These are phyloP conservation scores for Alca torda DNA, from an alignment of 2,797 vertebrate species.

Conservation along the genomic window DNA sequence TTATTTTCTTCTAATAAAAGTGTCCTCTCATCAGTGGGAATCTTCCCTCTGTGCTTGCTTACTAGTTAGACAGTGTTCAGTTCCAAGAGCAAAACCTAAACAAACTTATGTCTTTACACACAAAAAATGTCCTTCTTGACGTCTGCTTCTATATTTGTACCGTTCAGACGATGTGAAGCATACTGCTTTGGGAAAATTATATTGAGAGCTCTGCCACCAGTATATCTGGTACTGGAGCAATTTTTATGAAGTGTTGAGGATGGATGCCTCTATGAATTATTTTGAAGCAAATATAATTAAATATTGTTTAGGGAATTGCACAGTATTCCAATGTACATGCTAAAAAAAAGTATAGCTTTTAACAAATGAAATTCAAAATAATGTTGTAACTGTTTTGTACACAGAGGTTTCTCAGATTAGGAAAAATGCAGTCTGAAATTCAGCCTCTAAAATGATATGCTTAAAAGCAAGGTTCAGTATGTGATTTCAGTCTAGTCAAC, in stretches of 20 bases:
- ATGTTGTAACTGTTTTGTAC: not conserved
- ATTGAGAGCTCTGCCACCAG: not conserved
- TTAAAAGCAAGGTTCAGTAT: not conserved
- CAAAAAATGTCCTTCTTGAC: not conserved
- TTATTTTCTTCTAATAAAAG: not conserved
- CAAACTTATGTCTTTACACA: not conserved
- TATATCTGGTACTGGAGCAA: not conserved
- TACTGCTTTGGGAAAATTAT: not conserved
- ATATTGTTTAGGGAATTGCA: not conserved
- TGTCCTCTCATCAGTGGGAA: not conserved
- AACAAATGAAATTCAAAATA: not conserved
- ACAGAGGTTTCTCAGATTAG: not conserved
- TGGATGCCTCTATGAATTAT: not conserved
- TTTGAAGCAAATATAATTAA: not conserved
- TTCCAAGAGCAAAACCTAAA: not conserved
- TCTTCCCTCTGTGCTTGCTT: not conserved
- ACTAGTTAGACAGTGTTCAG: not conserved
- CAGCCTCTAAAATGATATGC: not conserved
- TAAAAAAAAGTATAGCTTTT: not conserved
- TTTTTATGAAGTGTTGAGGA: not conserved
- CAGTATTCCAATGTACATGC: not conserved
- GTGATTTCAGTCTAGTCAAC: slow-evolving; percentile 30
- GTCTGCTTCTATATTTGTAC: not conserved
- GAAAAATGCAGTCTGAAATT: slow-evolving; percentile 15
- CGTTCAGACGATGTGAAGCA: not conserved